A percentile compares a stretch with the other conserved stretches of the same genome.
phyloP scores from a whole-genome alignment of 2,888 invertebrate species.

The Apodemia mormo region DNA sequence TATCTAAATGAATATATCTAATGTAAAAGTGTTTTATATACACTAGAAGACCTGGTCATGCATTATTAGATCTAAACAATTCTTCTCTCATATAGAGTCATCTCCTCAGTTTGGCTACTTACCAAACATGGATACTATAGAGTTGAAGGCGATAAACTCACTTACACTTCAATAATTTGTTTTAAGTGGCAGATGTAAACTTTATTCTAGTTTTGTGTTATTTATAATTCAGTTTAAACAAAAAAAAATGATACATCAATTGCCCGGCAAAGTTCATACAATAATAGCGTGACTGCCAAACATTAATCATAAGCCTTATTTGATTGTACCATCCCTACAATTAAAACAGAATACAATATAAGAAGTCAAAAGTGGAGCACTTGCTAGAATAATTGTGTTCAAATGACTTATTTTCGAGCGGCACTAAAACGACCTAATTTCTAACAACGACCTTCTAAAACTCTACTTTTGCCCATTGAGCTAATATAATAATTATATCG shows the following conservation, averaged over 20 bases:
- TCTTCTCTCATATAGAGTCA: too few relatives aligned
- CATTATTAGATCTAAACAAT: too few relatives aligned
- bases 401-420: background rate
- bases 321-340: conserved; percentile 24
- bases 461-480: conserved; percentile 46
- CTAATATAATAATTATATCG: background rate
- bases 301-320: conserved; percentile 36
- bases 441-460: conserved; percentile 4
- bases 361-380: conserved; percentile 4
- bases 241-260: conserved; percentile 5
- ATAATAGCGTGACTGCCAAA: conserved; percentile 38
- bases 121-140: too few relatives aligned
- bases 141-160: too few relatives aligned
- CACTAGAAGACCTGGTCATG: too few relatives aligned
- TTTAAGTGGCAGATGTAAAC: too few relatives aligned
- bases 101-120: too few relatives aligned
- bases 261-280: conserved; percentile 21
- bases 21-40: too few relatives aligned
- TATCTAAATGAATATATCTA: too few relatives aligned
- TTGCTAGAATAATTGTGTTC: background rate
- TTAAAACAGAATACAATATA: background rate
- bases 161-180: too few relatives aligned
- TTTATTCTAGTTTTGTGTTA: too few relatives aligned
- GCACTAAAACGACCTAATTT: conserved; percentile 2
- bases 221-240: too few relatives aligned